A percentile compares a stretch with the other conserved stretches of the same genome.
phyloP scores from a whole-genome alignment of 2,113 vertebrate genomes.

The Oophaga pumilio region DNA sequence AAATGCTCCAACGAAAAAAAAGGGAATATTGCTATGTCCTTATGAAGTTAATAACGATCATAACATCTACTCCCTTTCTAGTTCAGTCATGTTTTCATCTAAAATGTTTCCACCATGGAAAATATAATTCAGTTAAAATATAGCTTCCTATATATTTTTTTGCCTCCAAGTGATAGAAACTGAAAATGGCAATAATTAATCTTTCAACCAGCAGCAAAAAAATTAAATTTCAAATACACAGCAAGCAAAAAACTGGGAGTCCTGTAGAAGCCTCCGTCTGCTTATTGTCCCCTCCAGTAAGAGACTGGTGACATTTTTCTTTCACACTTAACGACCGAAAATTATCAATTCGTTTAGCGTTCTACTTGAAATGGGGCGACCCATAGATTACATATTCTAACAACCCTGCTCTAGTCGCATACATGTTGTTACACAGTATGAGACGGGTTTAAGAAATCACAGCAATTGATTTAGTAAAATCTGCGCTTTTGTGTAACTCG shows the following conservation, averaged over 20 bases:
- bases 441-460: constrained; percentile 34
- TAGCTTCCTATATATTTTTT: neutral
- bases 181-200: constrained; percentile 14
- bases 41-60: no score
- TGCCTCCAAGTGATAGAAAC: neutral
- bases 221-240: neutral
- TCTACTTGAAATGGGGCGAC: constrained; percentile 2
- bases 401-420: constrained; percentile 10
- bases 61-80: neutral
- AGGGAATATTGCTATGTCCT: no score
- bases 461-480: constrained; percentile 38
- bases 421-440: constrained; percentile 37
- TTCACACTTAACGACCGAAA: constrained; percentile 8
- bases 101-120: neutral
- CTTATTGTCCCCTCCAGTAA: constrained; percentile 23
- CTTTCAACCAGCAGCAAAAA: neutral
- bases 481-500: constrained; percentile 9
- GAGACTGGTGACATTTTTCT: constrained; percentile 13
- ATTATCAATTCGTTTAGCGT: constrained; percentile 19
- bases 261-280: constrained; percentile 5
- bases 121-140: neutral
- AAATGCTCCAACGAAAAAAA: no score
- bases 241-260: neutral
- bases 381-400: neutral
- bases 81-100: neutral